Conservation (phyloP, 2,888 invertebrate species). For the Cantharis lateralis region DNA sequence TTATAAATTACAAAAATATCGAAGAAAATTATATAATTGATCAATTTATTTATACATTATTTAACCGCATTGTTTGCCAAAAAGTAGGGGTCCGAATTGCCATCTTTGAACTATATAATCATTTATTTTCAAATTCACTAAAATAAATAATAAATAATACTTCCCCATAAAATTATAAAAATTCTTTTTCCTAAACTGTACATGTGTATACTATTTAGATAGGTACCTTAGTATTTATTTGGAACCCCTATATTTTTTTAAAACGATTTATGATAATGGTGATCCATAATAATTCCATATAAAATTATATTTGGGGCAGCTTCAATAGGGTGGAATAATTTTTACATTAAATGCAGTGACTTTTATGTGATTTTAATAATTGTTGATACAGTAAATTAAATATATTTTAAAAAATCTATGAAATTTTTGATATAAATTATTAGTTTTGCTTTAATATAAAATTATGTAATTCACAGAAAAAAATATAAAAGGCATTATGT, state of each 20-base stretch:
- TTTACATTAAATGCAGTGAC: not conserved
- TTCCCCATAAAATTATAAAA: not conserved
- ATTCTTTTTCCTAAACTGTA: not conserved
- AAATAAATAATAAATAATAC: not conserved
- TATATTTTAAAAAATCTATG: no score
- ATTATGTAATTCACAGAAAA: not conserved
- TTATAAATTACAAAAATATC: not conserved
- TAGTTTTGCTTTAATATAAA: not conserved
- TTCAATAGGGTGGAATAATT: conserved; percentile 17
- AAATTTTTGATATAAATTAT: no score
- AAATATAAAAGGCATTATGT: not conserved
- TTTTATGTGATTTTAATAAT: not conserved
- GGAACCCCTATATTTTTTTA: conserved; percentile 8
- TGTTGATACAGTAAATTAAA: no score
- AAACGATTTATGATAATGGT: conserved; percentile 15
- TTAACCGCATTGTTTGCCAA: not conserved
- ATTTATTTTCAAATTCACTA: not conserved
- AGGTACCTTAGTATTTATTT: not conserved
- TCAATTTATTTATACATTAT: not conserved
- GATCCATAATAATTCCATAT: conserved; percentile 10
- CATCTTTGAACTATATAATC: not conserved
- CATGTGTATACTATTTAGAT: not conserved
- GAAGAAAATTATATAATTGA: not conserved
- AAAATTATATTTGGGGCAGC: conserved; percentile 6
- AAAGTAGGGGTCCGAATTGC: not conserved